Conservation (phyloP, 2,888 invertebrate genomes). For the Campoplex nolae region DNA sequence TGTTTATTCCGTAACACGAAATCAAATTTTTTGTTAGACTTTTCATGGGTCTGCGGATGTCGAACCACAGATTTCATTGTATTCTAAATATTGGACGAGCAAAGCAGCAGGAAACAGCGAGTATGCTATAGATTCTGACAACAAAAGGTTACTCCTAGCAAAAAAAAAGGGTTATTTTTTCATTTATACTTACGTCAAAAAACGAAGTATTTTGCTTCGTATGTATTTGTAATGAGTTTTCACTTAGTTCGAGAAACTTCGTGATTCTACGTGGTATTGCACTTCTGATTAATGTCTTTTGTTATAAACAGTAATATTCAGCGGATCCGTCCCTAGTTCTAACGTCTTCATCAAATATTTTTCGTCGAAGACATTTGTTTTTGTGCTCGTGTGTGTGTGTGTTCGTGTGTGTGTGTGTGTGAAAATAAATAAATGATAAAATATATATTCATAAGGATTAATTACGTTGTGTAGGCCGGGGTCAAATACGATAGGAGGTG, state of each 20-base stretch:
- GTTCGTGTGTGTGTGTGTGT: background rate
- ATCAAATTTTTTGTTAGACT: background rate
- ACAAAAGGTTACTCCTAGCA: background rate
- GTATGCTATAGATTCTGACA: background rate
- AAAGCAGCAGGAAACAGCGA: background rate
- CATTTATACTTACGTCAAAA: background rate
- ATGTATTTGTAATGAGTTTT: background rate
- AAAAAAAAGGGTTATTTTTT: background rate
- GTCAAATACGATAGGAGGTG: constrained; percentile 69
- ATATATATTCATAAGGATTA: background rate
- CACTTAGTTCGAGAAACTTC: background rate
- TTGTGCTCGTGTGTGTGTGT: background rate
- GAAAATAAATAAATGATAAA: background rate
- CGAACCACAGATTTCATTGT: background rate
- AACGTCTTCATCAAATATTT: background rate
- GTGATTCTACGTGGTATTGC: background rate
- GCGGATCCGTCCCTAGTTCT: background rate
- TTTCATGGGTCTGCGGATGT: background rate
- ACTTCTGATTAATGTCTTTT: background rate
- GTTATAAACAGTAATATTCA: background rate
- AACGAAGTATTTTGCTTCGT: background rate
- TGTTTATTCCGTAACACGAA: background rate
- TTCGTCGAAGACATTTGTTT: background rate
- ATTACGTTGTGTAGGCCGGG: constrained; percentile 52
- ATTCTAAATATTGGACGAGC: background rate